Evolutionary conservation across 2,113 vertebrate genomes (phyloP), one percentile per base, ranked within the genome.

Genomic region (Camarhynchus parvulus): DNA sequence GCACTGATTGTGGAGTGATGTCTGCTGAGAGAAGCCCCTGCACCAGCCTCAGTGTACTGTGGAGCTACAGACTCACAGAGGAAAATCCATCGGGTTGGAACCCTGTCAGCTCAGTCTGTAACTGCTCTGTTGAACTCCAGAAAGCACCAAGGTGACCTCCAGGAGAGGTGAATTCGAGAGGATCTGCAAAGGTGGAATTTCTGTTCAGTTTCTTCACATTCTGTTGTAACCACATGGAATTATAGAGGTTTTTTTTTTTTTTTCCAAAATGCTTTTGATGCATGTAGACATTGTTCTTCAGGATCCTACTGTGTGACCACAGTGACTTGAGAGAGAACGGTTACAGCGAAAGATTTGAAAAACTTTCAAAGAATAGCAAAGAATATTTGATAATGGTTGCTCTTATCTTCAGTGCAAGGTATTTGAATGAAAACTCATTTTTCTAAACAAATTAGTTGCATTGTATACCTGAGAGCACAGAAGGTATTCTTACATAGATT

Each of bases 371-470:
- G n/a, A 59, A 87, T 97, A 97, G 96, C 94, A 96, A 96, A 97
- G 98, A 98, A 98, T 95, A 97, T 95, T 97, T 96, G 98, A 98
- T 99, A 99, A 99, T 99, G 99, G 99, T 99, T 99, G 99, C 98
- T 98, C 98, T 98, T 98, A 98, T 98, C 98, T 98, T 98, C 98
- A 96, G 81, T 92, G 89, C 68, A 56, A 95, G 96, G 96, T 95
- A 79, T 95, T 95, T 61, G 93, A 89, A 92, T 56, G 95, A 94
- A 68, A 94, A 89, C 83, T 83, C 79, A 56, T 83, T 92, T 78
- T 95, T 89, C 87, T 94, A 76, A 94, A 39, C 95, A 79, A 90
- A 12, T 77, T 73, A 95, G 77, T 66, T 90, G 37, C 3, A 15
- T 59, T 81, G 80, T 89, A 16, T 93, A 58, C 83, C 37, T 88